Evolutionary conservation across 2,113 vertebrate species (phyloP), one percentile per base, ranked within the genome.

Genomic region (Ciconia stormi): DNA sequence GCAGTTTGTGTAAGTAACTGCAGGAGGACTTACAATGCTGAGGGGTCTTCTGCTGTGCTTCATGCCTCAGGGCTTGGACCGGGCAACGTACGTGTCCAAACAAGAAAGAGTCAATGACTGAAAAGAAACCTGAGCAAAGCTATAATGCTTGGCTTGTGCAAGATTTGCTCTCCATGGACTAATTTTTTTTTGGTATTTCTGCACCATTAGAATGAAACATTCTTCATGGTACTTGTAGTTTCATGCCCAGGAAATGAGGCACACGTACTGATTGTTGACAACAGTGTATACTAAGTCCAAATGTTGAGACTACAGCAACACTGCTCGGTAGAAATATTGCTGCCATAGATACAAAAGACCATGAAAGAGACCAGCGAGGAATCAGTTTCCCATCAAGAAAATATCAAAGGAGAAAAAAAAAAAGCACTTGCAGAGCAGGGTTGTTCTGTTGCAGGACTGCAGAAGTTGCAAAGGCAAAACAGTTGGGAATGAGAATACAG

Each of bases 71-170:
- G 65, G 9, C 11, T 9, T 53, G 50, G 20, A 34, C 9, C 3
- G 1, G 36, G 55, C 47, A 44, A 6, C 1, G 1, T 12, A 22
- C 0, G 0, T 52, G n/a, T 59, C 85, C 29, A 21, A 56, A 82
- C 34, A 81, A 42, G 76, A 25, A 59, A 26, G 69, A 76, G 74
- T 42, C 40, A 34, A 3, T 81, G 76, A 66, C 22, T 4, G 1
- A 16, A 83, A 90, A 23, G 52, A 67, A 83, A 76, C 34, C 20
- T 36, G 59, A 67, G 52, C 42, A 44, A 55, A 63, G 34, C 65
- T 83, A 0, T 66, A 63, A n/a, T 27, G 44, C 19, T 40, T 16
- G 3, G 49, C 29, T 74, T 70, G 56, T 67, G 17, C 0, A 3
- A 74, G 16, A 62, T 61, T 44, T 71, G 47, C 79, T 42, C 52